phyloP scores from a whole-genome alignment of 2,888 invertebrate species.

The Pristionchus japonicus region DNA sequence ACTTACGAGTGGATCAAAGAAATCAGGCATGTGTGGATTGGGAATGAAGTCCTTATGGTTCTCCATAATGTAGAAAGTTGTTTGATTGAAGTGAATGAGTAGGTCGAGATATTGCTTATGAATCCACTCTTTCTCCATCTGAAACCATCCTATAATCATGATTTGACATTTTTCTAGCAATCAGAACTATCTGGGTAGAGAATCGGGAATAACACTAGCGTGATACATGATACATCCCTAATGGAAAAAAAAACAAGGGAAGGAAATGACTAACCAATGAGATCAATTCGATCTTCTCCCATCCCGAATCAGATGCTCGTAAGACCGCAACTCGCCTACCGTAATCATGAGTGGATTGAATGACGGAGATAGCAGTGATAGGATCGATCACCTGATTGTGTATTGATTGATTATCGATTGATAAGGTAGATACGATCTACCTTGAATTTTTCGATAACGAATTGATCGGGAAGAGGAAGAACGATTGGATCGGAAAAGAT shows the following conservation, averaged over 20 bases:
- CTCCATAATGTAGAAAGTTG: neutral
- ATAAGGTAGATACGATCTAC: too few relatives aligned
- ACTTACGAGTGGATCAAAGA: neutral
- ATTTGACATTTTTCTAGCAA: too few relatives aligned
- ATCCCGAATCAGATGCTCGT: neutral
- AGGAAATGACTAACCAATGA: neutral
- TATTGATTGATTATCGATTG: neutral
- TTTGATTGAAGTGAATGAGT: neutral
- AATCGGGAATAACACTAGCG: too few relatives aligned
- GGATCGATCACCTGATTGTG: neutral
- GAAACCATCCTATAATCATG: too few relatives aligned
- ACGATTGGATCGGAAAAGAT: neutral
- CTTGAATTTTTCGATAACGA: neutral
- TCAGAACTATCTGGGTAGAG: too few relatives aligned
- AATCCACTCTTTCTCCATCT: conserved; percentile 23
- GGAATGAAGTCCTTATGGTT: neutral
- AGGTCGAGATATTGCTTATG: neutral
- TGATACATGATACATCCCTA: neutral
- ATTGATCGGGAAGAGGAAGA: neutral
- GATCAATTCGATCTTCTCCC: neutral
- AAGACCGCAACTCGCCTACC: neutral
- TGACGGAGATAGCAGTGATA: neutral
- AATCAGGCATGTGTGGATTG: neutral
- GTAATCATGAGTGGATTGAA: neutral
- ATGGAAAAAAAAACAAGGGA: neutral